Evolutionary conservation across 2,113 vertebrate genomes (phyloP).

Genomic region (Carassius auratus): DNA sequence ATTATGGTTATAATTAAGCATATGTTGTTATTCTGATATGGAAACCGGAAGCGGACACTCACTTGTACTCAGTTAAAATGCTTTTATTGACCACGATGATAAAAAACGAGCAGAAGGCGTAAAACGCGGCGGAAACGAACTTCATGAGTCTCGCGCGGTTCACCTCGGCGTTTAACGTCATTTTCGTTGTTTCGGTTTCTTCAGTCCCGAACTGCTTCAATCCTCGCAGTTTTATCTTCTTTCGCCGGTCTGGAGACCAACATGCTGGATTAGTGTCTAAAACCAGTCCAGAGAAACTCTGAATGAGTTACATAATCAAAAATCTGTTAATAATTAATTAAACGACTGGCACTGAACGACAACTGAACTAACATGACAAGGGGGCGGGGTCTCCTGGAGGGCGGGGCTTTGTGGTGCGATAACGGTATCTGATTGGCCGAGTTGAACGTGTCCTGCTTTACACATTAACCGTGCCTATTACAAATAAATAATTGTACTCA

Average conservation of each 20-base stretch:
- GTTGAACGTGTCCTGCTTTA: too few relatives aligned
- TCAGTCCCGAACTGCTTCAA: neutral
- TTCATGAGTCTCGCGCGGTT: slow-evolving; percentile 30
- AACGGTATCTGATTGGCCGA: neutral
- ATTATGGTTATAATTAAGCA: too few relatives aligned
- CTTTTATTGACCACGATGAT: slow-evolving; percentile 89
- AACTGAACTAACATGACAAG: neutral
- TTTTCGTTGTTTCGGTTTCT: neutral
- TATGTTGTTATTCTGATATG: too few relatives aligned
- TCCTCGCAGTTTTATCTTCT: neutral
- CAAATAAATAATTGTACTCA: neutral
- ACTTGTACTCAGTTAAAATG: slow-evolving; percentile 87
- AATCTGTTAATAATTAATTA: neutral
- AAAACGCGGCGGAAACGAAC: slow-evolving; percentile 82
- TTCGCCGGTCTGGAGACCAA: neutral
- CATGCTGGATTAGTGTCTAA: neutral
- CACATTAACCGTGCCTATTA: neutral
- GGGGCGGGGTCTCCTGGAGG: neutral
- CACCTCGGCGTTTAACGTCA: neutral
- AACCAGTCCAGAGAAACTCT: neutral
- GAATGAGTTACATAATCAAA: neutral
- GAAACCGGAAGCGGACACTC: slow-evolving; percentile 51
- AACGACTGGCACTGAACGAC: neutral
- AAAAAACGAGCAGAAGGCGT: slow-evolving; percentile 84
- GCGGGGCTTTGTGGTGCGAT: neutral